Conservation (phyloP, 2,888 invertebrate genomes). For the Bembecia ichneumoniformis region DNA sequence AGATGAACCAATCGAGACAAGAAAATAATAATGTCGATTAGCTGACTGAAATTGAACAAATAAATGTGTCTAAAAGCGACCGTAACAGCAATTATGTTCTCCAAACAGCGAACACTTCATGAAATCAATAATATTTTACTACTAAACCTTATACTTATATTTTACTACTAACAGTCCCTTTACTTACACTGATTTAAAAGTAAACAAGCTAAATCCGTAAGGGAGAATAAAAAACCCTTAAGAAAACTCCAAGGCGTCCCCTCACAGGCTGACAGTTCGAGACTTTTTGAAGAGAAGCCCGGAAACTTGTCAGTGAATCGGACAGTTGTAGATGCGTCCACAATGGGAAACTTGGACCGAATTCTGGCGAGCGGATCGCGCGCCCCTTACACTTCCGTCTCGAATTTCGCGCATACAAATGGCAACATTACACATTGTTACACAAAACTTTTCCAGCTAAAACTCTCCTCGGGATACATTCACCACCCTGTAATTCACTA, state of each 20-base stretch:
- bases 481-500: conserved; percentile 47
- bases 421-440: conserved; percentile 69
- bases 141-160: too few relatives aligned
- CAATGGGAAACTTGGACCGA: conserved; percentile 52
- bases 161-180: too few relatives aligned
- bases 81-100: too few relatives aligned
- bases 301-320: conserved; percentile 61
- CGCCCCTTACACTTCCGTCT: conserved; percentile 45
- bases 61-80: too few relatives aligned
- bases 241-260: conserved; percentile 57
- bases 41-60: too few relatives aligned
- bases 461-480: conserved; percentile 48
- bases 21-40: too few relatives aligned
- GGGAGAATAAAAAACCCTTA: conserved; percentile 52
- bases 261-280: conserved; percentile 58
- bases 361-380: conserved; percentile 32
- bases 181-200: too few relatives aligned
- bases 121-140: too few relatives aligned
- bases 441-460: conserved; percentile 61
- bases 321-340: conserved; percentile 67
- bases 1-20: too few relatives aligned
- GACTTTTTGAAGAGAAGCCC: conserved; percentile 67
- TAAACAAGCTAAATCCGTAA: too few relatives aligned
- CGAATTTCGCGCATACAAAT: conserved; percentile 65
- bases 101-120: too few relatives aligned